These are phyloP conservation scores for Cynocephalus volans DNA, from an alignment of 2,113 vertebrate genomes.

Conservation along the genomic window DNA sequence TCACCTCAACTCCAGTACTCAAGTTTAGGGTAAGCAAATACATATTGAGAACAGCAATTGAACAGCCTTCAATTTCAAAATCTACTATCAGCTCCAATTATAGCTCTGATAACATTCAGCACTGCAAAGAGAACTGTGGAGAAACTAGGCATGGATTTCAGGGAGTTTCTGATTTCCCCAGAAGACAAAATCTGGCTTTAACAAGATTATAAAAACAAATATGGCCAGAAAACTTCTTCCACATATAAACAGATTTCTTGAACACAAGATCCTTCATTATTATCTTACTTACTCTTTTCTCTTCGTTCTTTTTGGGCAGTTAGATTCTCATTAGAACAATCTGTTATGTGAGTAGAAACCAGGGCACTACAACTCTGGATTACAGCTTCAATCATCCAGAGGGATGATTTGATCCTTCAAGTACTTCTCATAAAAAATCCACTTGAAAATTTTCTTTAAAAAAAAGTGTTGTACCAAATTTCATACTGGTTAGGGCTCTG, in stretches of 20 bases:
- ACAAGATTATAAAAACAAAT: constrained; percentile 27
- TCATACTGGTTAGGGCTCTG: background rate
- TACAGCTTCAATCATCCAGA: background rate
- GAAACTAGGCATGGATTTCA: background rate
- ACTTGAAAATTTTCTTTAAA: background rate
- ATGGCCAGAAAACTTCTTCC: background rate
- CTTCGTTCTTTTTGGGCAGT: background rate
- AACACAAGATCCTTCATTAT: constrained; percentile 25
- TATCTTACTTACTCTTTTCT: background rate
- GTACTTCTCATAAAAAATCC: background rate
- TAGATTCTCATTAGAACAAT: background rate
- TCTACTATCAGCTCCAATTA: background rate
- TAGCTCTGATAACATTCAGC: background rate
- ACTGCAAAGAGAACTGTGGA: background rate
- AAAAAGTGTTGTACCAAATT: background rate
- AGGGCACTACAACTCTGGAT: background rate
- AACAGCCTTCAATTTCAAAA: background rate
- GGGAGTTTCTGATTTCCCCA: background rate
- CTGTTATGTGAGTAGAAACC: background rate
- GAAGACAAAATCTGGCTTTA: constrained; percentile 28
- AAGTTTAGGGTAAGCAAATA: background rate
- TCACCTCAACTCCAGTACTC: background rate
- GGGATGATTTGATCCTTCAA: background rate
- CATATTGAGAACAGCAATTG: background rate
- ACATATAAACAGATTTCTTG: background rate